A percentile compares a stretch with the other conserved stretches of the same genome.
Conservation (phyloP, 2,113 vertebrate genomes). For the Trichechus manatus region DNA sequence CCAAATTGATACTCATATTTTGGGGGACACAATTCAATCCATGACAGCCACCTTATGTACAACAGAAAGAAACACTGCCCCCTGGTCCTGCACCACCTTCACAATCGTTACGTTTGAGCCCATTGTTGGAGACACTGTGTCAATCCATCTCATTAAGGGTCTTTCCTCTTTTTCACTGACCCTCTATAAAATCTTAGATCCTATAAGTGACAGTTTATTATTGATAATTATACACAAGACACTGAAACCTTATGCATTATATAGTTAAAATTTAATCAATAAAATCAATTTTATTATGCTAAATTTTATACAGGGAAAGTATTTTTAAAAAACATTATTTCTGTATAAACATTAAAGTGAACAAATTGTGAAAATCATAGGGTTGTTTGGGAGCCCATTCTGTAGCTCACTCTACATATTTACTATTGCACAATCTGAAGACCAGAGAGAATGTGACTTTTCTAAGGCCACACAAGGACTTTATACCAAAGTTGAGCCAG, state of each 20-base stretch:
- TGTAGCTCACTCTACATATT: background rate
- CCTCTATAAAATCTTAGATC: background rate
- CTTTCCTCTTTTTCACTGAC: too few relatives aligned
- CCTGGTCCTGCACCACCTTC: too few relatives aligned
- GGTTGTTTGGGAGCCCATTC: background rate
- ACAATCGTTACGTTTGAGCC: too few relatives aligned
- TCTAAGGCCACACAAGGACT: background rate
- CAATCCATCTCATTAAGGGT: too few relatives aligned
- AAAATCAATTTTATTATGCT: constrained; percentile 32
- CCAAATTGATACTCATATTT: too few relatives aligned
- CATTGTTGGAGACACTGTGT: too few relatives aligned
- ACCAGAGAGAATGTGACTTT: background rate
- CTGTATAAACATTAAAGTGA: background rate
- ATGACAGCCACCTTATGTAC: too few relatives aligned
- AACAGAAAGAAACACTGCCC: too few relatives aligned
- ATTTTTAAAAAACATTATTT: background rate
- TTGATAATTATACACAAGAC: constrained; percentile 28
- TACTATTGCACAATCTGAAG: background rate
- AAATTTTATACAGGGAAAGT: background rate
- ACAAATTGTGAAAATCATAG: background rate
- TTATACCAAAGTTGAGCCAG: background rate
- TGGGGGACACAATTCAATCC: too few relatives aligned
- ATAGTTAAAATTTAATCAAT: background rate
- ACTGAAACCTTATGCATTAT: background rate
- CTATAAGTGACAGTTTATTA: background rate